phyloP scores from a whole-genome alignment of 2,113 vertebrate genomes.

The Leucosticte australis region DNA sequence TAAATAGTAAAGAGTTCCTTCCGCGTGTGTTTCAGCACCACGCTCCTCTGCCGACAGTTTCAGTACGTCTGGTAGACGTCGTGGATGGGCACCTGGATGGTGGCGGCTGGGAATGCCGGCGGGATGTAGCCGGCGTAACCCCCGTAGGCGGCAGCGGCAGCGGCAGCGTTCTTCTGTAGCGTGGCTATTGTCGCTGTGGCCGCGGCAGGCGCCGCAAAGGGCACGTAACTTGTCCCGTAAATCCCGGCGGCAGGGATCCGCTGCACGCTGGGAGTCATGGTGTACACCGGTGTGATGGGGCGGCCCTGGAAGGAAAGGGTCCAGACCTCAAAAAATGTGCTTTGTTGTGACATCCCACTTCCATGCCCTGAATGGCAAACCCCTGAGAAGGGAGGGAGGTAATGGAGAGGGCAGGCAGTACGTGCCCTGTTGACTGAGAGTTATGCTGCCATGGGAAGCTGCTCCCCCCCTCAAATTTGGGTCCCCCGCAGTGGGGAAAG shows the following conservation, averaged over 20 bases:
- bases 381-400: background rate
- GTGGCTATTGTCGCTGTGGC: conserved; percentile 85
- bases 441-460: background rate
- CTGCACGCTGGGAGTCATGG: conserved; percentile 90
- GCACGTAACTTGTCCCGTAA: conserved; percentile 90
- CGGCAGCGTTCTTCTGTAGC: conserved; percentile 90
- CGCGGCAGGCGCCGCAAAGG: conserved; percentile 84
- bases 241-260: conserved; percentile 86
- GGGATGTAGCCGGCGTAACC: conserved; percentile 89
- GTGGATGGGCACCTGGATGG: conserved; percentile 92
- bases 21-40: conserved; percentile 51
- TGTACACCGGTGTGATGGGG: conserved; percentile 94
- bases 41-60: background rate
- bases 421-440: background rate
- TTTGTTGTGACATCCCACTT: background rate
- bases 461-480: background rate
- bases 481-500: rapidly evolving
- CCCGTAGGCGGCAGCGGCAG: conserved; percentile 82
- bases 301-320: conserved; percentile 78
- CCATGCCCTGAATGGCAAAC: background rate
- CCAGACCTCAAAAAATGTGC: background rate
- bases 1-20: conserved; percentile 91
- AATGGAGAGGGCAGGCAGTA: rapidly evolving
- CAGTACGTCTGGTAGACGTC: conserved; percentile 96
- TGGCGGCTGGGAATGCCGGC: conserved; percentile 86